These are phyloP conservation scores for Rhinolophus sinicus DNA, from an alignment of 2,113 vertebrate species.

Conservation along the genomic window DNA sequence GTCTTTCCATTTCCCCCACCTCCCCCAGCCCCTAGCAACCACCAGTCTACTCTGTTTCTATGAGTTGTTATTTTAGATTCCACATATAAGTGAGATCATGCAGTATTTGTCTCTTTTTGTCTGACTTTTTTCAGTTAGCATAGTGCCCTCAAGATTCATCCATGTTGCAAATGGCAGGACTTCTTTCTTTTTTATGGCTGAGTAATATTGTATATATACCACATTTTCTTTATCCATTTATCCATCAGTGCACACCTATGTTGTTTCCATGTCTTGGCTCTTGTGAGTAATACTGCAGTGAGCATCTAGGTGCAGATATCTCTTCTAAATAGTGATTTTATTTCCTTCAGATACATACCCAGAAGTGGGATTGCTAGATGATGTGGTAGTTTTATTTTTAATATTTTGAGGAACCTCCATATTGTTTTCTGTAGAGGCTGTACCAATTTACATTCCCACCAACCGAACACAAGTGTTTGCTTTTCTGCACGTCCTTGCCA, in stretches of 20 bases:
- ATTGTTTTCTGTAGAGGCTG: background rate
- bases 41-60: background rate
- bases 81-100: background rate
- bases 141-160: background rate
- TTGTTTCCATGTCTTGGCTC: background rate
- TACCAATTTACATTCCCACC: background rate
- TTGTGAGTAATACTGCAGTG: background rate
- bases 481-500: background rate
- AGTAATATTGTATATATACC: background rate
- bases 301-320: background rate
- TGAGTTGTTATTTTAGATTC: background rate
- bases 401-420: background rate
- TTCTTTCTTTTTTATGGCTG: background rate
- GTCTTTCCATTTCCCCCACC: background rate
- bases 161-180: background rate
- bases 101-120: background rate
- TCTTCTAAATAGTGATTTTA: background rate
- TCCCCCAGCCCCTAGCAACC: background rate
- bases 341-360: background rate
- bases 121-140: background rate
- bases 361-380: background rate
- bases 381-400: background rate
- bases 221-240: background rate
- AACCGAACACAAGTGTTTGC: background rate
- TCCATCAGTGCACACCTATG: background rate